phyloP scores from a whole-genome alignment of 37 sponge, comb jelly and placozoan species.

The Cliona cf. orientalis region DNA sequence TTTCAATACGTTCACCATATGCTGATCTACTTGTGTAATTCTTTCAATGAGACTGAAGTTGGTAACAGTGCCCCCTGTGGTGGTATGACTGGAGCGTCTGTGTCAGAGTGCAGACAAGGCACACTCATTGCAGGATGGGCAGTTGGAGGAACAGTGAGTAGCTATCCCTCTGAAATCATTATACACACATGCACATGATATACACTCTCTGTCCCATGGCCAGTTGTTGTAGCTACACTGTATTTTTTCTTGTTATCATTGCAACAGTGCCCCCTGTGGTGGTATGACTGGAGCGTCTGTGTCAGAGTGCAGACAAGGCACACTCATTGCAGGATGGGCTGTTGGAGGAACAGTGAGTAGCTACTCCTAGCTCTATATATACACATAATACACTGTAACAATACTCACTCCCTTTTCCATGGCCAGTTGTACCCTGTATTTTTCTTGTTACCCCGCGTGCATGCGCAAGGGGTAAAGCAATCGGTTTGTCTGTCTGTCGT shows the following conservation, averaged over 20 bases:
- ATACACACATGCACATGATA: too few species aligned
- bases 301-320: background rate
- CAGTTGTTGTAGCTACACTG: too few species aligned
- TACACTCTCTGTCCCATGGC: too few species aligned
- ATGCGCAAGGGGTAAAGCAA: too few species aligned
- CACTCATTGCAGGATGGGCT: constrained; percentile 60
- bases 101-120: background rate
- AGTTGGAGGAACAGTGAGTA: constrained; percentile 62
- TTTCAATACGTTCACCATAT: constrained; percentile 58
- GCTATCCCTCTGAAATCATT: background rate
- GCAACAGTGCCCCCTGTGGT: background rate
- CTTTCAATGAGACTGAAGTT: constrained; percentile 15
- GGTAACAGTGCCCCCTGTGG: background rate
- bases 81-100: background rate
- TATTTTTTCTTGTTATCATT: too few species aligned
- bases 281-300: background rate
- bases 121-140: constrained; percentile 58
- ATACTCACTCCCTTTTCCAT: too few species aligned
- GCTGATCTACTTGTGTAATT: constrained; percentile 51
- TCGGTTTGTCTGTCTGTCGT: too few species aligned
- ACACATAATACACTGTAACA: too few species aligned
- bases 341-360: constrained; percentile 61
- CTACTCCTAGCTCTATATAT: background rate
- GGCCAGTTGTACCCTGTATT: too few species aligned
- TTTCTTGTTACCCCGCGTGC: too few species aligned